Percentiles rank a stretch among this genome's conserved stretches.
Conservation (phyloP, 2,113 vertebrate genomes). For the Mirza zaza region DNA sequence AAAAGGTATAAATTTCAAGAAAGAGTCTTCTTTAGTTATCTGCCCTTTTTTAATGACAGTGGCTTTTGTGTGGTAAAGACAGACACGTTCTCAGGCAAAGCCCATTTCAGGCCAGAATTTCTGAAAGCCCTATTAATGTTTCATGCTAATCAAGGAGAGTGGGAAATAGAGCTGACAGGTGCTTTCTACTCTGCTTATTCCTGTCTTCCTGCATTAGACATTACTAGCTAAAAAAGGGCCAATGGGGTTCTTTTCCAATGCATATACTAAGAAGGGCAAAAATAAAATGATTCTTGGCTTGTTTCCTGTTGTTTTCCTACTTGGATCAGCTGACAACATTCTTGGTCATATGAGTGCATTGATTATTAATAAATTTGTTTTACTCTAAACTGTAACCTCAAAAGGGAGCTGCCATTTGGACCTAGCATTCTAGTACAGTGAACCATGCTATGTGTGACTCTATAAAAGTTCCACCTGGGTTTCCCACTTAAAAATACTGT, state of each 20-base stretch:
- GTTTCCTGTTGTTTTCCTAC: conserved; percentile 82
- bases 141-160: conserved; percentile 97
- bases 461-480: conserved; percentile 41
- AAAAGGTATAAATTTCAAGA: conserved; percentile 87
- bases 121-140: conserved; percentile 98
- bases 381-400: conserved; percentile 59
- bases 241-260: conserved; percentile 85
- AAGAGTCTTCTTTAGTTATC: conserved; percentile 86
- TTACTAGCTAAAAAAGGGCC: conserved; percentile 86
- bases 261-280: conserved; percentile 82
- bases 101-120: conserved; percentile 91
- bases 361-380: conserved; percentile 80
- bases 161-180: conserved; percentile 97
- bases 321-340: conserved; percentile 73
- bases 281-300: conserved; percentile 87
- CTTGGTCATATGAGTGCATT: conserved; percentile 31
- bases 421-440: conserved; percentile 44
- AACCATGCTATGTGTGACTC: conserved; percentile 46
- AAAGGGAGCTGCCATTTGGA: conserved; percentile 36
- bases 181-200: conserved; percentile 98
- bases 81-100: conserved; percentile 87
- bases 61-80: conserved; percentile 85
- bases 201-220: conserved; percentile 95
- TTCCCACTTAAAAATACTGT: conserved; percentile 48
- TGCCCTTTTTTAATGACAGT: conserved; percentile 85